Evolutionary conservation across 30 jellyfish, hydroid and myxozoan species (phyloP), one percentile per base, ranked within the genome.

Genomic region (Aurelia sp.): DNA sequence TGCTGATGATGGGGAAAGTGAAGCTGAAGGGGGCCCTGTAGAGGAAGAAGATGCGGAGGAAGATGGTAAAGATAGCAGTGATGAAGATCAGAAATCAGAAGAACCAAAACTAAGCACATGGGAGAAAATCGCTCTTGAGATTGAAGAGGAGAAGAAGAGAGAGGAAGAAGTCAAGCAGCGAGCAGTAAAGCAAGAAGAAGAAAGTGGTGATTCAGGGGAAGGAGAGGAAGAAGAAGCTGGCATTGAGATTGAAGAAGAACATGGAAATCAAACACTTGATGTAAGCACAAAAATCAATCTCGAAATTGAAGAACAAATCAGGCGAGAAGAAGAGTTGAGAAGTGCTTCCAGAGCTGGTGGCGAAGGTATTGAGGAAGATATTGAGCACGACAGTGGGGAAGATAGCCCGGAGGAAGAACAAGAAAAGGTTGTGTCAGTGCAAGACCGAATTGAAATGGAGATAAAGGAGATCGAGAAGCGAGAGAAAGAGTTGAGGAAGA

Each of bases 101-200:
- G 64, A 13, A 13, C 35, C 61, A 8, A n/a, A 69, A 3, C 22
- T 84, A 57, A 84, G 93, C 84, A 84, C 93, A 9, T 84, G 93
- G 93, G 93, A 84, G 63, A 84, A 84, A 27, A 84, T 84, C 19
- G 93, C 93, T 13, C 88, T 84, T 21, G 93, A 84, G 60, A 84
- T 84, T 8, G 93, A 84, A 59, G 93, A 84, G 48, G 93, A 84
- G 59, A 84, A 84, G 65, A 84, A 55, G 55, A 18, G 93, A 47
- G 93, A 84, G 30, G 93, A 60, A 20, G 93, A 84, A 33, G 58
- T 50, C 47, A 72, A 61, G 63, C 74, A 30, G 65, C 63, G 53
- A 17, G 55, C 7, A 44, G 55, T 44, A 6, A 21, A 50, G 15
- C 27, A 5, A 67, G 47, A 58, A 21, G 88, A 72, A 30, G 82